These are phyloP conservation scores for Cinclus mexicanus DNA, from an alignment of 2,113 vertebrate genomes.

Conservation along the genomic window DNA sequence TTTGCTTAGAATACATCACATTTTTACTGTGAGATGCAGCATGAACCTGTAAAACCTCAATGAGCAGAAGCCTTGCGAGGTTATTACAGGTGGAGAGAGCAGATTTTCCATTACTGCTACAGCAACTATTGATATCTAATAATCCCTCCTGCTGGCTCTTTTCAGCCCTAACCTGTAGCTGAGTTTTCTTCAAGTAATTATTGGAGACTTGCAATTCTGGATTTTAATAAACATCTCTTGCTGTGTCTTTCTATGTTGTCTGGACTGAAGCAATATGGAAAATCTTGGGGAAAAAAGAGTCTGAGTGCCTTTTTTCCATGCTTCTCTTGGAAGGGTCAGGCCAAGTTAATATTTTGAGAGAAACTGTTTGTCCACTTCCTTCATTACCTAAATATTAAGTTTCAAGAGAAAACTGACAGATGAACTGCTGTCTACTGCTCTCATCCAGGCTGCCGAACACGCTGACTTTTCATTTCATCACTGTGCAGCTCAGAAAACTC, in stretches of 20 bases:
- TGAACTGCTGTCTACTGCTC: neutral
- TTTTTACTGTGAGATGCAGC: neutral
- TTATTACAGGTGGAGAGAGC: neutral
- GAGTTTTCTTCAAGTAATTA: neutral
- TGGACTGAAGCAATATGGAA: neutral
- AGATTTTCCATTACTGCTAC: neutral
- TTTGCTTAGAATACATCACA: neutral
- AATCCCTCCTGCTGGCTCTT: neutral
- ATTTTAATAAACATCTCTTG: neutral
- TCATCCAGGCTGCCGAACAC: neutral
- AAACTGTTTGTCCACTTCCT: neutral
- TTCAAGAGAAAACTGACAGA: neutral
- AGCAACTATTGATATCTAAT: neutral
- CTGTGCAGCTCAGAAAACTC: neutral
- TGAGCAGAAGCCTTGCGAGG: neutral
- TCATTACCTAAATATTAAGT: neutral
- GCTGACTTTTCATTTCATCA: neutral
- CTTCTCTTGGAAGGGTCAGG: neutral
- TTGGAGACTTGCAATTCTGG: neutral
- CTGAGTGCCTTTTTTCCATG: neutral
- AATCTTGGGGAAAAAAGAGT: neutral
- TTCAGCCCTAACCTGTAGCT: neutral
- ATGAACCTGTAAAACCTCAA: neutral
- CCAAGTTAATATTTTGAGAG: slow-evolving; percentile 1
- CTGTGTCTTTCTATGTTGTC: neutral